Percentiles rank a stretch among this genome's conserved stretches.
phyloP scores from a whole-genome alignment of 1,140 invertebrate genomes.

The Heliconius hewitsoni region DNA sequence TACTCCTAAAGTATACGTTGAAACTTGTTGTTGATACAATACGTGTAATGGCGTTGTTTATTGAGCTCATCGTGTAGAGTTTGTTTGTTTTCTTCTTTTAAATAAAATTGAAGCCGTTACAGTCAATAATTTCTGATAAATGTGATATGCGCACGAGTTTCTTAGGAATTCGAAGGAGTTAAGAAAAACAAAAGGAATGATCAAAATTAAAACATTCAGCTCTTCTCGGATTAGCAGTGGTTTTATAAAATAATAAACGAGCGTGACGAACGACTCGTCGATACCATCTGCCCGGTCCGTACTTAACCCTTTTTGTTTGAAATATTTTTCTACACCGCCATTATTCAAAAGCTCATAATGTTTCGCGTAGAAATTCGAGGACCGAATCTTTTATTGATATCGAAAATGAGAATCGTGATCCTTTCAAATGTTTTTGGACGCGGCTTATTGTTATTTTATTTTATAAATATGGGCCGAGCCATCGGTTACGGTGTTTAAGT shows the following conservation, averaged over 20 bases:
- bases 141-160: constrained; percentile 61
- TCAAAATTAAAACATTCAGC: constrained; percentile 75
- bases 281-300: constrained; percentile 74
- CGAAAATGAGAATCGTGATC: constrained; percentile 70
- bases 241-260: constrained; percentile 77
- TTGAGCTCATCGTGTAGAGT: constrained; percentile 54
- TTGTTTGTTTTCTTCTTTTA: constrained; percentile 56
- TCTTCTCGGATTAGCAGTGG: constrained; percentile 72
- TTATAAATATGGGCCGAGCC: constrained; percentile 48
- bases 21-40: constrained; percentile 62
- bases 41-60: constrained; percentile 59
- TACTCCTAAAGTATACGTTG: constrained; percentile 51
- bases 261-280: constrained; percentile 74
- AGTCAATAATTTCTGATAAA: constrained; percentile 60
- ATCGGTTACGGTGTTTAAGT: constrained; percentile 49
- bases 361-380: constrained; percentile 67
- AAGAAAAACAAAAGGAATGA: constrained; percentile 59
- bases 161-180: constrained; percentile 60
- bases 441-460: constrained; percentile 55
- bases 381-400: constrained; percentile 75
- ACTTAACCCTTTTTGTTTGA: constrained; percentile 78
- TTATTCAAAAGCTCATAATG: constrained; percentile 79
- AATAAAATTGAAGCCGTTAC: constrained; percentile 52
- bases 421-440: constrained; percentile 57
- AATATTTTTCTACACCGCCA: constrained; percentile 71